Evolutionary conservation across 2,888 invertebrate genomes (phyloP).

Genomic region (Sinelater perroti): DNA sequence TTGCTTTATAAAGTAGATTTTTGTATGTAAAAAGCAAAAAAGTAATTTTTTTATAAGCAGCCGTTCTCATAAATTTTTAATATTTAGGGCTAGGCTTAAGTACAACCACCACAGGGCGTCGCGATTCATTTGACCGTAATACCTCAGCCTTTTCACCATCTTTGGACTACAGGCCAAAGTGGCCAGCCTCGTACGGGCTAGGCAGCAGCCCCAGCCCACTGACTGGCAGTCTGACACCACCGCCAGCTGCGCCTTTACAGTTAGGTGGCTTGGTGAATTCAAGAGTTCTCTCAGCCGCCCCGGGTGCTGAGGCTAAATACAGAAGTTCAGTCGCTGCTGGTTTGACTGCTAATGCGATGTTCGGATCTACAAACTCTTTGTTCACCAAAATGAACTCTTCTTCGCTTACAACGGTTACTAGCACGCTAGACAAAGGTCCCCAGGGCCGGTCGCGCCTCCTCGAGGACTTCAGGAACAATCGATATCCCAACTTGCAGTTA

Average conservation of each 20-base stretch:
- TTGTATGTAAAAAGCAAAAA: no score
- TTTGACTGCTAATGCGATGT: conserved; percentile 71
- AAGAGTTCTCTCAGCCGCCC: conserved; percentile 75
- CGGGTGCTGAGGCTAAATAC: conserved; percentile 90
- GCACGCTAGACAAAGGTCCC: conserved; percentile 61
- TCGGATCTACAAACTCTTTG: conserved; percentile 80
- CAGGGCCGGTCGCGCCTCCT: conserved; percentile 87
- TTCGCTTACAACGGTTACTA: conserved; percentile 53
- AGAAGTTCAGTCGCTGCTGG: conserved; percentile 74
- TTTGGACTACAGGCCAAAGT: conserved; percentile 72
- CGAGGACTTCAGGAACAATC: conserved; percentile 93
- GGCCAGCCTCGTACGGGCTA: conserved; percentile 67
- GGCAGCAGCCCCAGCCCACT: conserved; percentile 64
- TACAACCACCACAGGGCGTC: conserved; percentile 73
- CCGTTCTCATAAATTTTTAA: no score
- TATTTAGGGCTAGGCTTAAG: conserved; percentile 68
- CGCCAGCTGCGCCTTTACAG: conserved; percentile 70
- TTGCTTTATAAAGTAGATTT: no score
- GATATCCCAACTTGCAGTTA: conserved; percentile 87
- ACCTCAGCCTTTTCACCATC: conserved; percentile 81
- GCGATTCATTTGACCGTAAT: conserved; percentile 82
- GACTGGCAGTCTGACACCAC: conserved; percentile 73
- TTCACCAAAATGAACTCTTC: conserved; percentile 71
- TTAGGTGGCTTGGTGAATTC: conserved; percentile 75
- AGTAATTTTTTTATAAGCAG: no score